Base-by-base conservation (phyloP, 2,797 vertebrate species). In the Gila robusta region DNA sequence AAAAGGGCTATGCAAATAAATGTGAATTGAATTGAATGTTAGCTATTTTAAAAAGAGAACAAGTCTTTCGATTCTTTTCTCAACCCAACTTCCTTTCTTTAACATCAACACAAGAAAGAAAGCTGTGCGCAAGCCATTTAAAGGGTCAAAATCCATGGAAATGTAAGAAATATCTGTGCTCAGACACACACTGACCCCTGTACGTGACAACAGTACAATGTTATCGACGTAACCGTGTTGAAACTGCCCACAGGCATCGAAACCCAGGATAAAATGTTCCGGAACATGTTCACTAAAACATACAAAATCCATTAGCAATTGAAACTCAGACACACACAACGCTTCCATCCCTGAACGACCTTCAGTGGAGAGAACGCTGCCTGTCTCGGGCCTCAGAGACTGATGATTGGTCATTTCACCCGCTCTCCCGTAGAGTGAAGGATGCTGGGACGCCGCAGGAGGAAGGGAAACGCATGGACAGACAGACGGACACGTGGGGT, bases 271-370 rank as follows among this genome's bases (percentile, higher is more conserved):
- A 70, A 67, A 83, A 67, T 86, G 86, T 89, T 89, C 67, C 47
- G 39, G 85, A 84, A 82, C 80, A 74, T 23, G 71, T 85, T 87
- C 74, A 91, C 79, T 88, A 87, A 72, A 78, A 88, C 78, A 78
- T 26, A 81, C 37, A 28, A 44, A 11, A 39, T 32, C 69, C 37
- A 19, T 28, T 59, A 32, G 74, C 52, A 82, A n/a, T 21, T 10
- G 52, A 56, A 54, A 35, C 54, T 52, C 21, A 8, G 26, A 66
- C 62, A 47, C 47, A 47, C 59, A 64, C 59, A 2, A 14, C 4
- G 59, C 59, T 19, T 74, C 44, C 70, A 74, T 49, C 79, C 26
- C 70, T 37, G 69, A 56, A 69, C 23, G 82, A 85, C 83, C 76
- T 74, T 84, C 73, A n/a, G 49, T 9, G 6, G 6, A 35, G 79